Percentiles rank a stretch among this genome's conserved stretches.
These are phyloP conservation scores for Acromyrmex heyeri DNA, from an alignment of 1,140 invertebrate species.

Conservation along the genomic window DNA sequence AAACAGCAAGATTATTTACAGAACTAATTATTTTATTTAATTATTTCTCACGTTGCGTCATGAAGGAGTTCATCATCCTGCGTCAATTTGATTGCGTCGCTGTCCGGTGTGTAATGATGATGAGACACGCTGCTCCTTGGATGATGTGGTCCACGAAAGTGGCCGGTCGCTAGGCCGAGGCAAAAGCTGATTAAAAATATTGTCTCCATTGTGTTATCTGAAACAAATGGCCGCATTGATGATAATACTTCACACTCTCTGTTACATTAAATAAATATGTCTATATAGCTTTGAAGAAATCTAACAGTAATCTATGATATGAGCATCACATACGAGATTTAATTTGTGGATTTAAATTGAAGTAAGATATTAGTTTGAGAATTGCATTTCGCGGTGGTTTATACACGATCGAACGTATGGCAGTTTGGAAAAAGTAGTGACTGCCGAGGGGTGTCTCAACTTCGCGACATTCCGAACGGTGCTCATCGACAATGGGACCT, in stretches of 20 bases:
- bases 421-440: conserved; percentile 15
- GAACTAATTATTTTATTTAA: neutral
- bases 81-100: conserved; percentile 87
- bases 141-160: conserved; percentile 91
- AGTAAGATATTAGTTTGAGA: conserved; percentile 28
- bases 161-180: conserved; percentile 66
- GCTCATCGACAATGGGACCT: conserved; percentile 83
- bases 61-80: conserved; percentile 90
- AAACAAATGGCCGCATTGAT: conserved; percentile 20
- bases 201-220: conserved; percentile 75
- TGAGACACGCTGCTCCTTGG: conserved; percentile 88
- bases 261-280: neutral
- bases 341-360: neutral
- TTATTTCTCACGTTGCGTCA: conserved; percentile 88
- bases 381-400: conserved; percentile 37
- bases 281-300: neutral
- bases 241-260: neutral
- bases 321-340: neutral
- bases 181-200: conserved; percentile 72
- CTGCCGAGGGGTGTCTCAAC: conserved; percentile 22
- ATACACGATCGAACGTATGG: conserved; percentile 23
- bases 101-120: conserved; percentile 86
- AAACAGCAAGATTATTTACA: neutral
- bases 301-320: neutral
- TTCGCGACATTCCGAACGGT: conserved; percentile 70